Evolutionary conservation across 64 coral and sea anemone species (phyloP).

Genomic region (Montipora cactus): DNA sequence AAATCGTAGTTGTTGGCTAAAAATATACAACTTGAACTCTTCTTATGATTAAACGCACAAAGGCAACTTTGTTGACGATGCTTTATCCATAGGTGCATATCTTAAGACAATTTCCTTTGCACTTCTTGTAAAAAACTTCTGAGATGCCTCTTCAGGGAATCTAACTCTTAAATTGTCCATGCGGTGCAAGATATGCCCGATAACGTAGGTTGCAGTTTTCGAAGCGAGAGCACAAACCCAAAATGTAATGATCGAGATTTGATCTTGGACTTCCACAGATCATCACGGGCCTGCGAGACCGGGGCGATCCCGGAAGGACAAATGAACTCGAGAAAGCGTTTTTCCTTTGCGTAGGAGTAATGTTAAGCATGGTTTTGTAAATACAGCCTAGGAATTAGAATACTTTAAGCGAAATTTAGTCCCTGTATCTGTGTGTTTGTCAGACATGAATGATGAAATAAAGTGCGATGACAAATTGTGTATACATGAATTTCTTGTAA

Average conservation of each 20-base stretch:
- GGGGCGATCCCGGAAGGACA: conserved; percentile 38
- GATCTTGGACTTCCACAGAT: conserved; percentile 10
- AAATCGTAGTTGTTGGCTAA: not conserved
- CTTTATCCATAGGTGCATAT: not conserved
- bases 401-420: conserved; percentile 19
- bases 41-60: not conserved
- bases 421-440: not conserved
- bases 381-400: not conserved
- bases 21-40: not conserved
- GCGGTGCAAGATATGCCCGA: not conserved
- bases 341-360: conserved; percentile 39
- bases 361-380: conserved; percentile 27
- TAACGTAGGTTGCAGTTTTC: conserved; percentile 30
- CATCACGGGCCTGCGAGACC: not conserved
- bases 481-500: not conserved
- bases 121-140: not conserved
- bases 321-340: conserved; percentile 30
- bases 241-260: conserved; percentile 25
- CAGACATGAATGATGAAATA: conserved; percentile 1
- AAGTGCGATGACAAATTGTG: not conserved
- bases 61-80: not conserved
- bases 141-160: not conserved
- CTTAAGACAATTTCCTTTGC: not conserved
- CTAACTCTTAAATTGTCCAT: not conserved
- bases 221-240: not conserved